phyloP scores from a whole-genome alignment of 1,140 invertebrate genomes.

The Archivesica marissinica region DNA sequence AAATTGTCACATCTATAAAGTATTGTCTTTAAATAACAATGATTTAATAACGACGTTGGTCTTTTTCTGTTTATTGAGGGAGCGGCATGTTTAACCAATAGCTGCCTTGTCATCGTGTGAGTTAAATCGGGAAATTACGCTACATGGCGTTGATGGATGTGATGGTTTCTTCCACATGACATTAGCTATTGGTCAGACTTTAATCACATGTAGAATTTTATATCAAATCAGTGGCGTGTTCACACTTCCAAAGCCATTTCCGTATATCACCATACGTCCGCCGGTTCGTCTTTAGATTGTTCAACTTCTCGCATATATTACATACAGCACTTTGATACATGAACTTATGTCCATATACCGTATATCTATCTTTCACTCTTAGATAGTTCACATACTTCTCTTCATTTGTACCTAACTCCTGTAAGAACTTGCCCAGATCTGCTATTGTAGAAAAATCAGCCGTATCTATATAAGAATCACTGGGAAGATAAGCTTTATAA shows the following conservation, averaged over 20 bases:
- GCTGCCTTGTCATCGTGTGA: too few relatives aligned
- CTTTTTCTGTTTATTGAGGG: too few relatives aligned
- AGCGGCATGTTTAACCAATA: too few relatives aligned
- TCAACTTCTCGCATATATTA: conserved; percentile 51
- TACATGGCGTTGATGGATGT: too few relatives aligned
- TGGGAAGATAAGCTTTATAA: conserved; percentile 87
- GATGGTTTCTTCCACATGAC: too few relatives aligned
- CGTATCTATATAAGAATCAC: conserved; percentile 88
- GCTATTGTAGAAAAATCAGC: conserved; percentile 84
- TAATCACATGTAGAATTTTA: not conserved
- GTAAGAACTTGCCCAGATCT: conserved; percentile 85
- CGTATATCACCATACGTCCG: not conserved
- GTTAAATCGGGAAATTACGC: too few relatives aligned
- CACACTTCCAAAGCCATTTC: conserved; percentile 34
- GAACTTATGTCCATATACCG: not conserved
- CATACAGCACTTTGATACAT: conserved; percentile 51
- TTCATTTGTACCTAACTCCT: conserved; percentile 82
- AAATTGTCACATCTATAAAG: too few relatives aligned
- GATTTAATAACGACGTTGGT: too few relatives aligned
- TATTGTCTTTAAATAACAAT: too few relatives aligned
- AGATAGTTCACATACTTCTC: conserved; percentile 77
- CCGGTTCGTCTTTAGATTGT: conserved; percentile 28
- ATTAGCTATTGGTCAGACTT: too few relatives aligned
- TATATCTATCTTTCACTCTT: conserved; percentile 74
- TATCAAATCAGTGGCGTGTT: not conserved